Base-by-base conservation (phyloP, 64 coral and sea anemone species). In the Orbicella faveolata region DNA sequence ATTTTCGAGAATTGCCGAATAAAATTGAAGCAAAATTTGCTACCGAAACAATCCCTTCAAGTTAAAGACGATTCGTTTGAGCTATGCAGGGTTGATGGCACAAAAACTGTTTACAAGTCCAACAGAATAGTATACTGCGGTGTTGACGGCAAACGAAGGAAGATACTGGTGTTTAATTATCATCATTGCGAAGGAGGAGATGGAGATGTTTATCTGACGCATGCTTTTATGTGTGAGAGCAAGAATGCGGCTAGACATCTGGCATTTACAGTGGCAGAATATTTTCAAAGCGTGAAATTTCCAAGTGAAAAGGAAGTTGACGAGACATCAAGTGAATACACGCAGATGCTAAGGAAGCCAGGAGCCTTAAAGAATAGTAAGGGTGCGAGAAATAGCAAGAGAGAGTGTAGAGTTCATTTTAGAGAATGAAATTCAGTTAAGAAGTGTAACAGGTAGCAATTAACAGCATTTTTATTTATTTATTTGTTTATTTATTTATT, bases 61-160 rank as follows among this genome's bases (percentile, higher is more conserved):
- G 57, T 94, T 20, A 80, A 57, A 36, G 87, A 77, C 17, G 57
- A 70, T n/a, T 81, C 52, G 2, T 89, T 94, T 59, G 54, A 84
- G 36, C 36, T 94, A 48, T 63, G 30, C 33, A 72, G 11, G 36
- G 80, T 21, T 59, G 79, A 77, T 35, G 57, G 53, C n/a, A 25
- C 67, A 18, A 39, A 44, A 67, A 35, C 52, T 10, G 61, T 39
- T 72, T 94, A 84, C 52, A 83, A 78, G 16, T 94, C 86, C 70
- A 89, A 76, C n/a, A 63, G 80, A 53, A 94, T 94, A 61, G 74
- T 94, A 55, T 89, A 89, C 61, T 94, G 92, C 52, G 92, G 92
- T 25, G 92, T 94, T 52, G 92, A 94, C 21, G 65, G 80, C 54
- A 94, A 65, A 52, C 84, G 80, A 72, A 89, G 70, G 17, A 89